Conservation (phyloP, 2,113 vertebrate genomes). For the Formicarius rufipectus region DNA sequence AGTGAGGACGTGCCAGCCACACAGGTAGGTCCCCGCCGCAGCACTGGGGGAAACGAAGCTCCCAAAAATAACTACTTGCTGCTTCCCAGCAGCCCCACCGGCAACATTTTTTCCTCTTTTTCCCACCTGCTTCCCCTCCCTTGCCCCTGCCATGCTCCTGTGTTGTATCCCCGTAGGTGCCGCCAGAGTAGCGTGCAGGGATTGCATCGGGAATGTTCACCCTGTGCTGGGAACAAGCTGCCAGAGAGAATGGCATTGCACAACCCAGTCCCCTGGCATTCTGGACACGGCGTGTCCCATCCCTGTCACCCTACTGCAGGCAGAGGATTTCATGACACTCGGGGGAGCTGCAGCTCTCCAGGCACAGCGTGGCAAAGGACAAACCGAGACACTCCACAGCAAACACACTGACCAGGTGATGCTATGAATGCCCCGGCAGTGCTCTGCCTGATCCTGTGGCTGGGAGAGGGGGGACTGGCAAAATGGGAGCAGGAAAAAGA, state of each 20-base stretch:
- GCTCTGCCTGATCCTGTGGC: not conserved
- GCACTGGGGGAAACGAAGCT: not conserved
- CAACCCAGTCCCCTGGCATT: not conserved
- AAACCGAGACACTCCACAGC: not conserved
- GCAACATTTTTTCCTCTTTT: not conserved
- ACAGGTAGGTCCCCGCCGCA: not conserved
- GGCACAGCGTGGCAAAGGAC: not conserved
- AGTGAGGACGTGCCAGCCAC: rapidly evolving
- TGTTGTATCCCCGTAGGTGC: not conserved
- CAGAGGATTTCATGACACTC: rapidly evolving
- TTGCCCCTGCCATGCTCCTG: not conserved
- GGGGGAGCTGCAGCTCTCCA: not conserved
- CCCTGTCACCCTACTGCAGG: not conserved
- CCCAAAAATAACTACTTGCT: not conserved
- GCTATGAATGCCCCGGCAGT: not conserved
- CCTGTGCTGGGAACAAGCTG: not conserved
- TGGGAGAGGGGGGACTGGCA: not conserved
- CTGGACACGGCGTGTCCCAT: not conserved
- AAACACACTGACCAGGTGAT: not conserved
- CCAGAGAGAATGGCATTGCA: not conserved
- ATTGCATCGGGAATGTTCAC: rapidly evolving
- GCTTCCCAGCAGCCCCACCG: not conserved
- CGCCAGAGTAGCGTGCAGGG: not conserved
- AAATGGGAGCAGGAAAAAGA: not conserved
- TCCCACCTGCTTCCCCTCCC: not conserved